Conservation (phyloP, 1,140 invertebrate genomes). For the Brachionus plicatilis region DNA sequence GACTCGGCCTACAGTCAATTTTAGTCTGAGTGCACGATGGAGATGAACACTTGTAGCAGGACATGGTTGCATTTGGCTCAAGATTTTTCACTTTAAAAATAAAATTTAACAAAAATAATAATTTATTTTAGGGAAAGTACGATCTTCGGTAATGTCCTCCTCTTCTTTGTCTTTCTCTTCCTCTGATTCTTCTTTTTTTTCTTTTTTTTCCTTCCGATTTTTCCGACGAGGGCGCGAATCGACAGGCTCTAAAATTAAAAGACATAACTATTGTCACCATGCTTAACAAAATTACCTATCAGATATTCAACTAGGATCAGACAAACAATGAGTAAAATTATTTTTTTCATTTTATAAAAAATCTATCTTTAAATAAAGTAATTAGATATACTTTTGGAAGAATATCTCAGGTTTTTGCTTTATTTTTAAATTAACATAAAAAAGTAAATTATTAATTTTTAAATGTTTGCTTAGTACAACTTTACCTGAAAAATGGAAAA, state of each 20-base stretch:
- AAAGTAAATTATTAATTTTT: neutral
- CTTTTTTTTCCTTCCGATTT: neutral
- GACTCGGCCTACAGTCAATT: neutral
- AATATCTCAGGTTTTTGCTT: neutral
- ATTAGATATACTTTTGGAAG: neutral
- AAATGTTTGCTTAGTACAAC: neutral
- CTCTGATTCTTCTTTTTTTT: conserved; percentile 14
- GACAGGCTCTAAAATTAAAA: neutral
- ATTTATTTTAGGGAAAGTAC: neutral
- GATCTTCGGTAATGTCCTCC: conserved; percentile 3
- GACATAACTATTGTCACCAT: neutral
- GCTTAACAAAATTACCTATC: neutral
- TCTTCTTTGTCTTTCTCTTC: neutral
- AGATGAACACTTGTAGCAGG: neutral
- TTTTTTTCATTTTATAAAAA: neutral
- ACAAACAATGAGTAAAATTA: neutral
- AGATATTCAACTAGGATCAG: neutral
- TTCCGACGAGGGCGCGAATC: neutral
- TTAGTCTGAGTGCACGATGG: neutral
- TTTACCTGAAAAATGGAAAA: neutral
- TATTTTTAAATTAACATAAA: neutral
- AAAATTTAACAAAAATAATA: neutral
- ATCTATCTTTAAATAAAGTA: neutral
- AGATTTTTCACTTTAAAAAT: conserved; percentile 19
- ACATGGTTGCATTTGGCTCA: neutral